Base-by-base conservation (phyloP, 1,140 invertebrate species). In the Macrosteles quadrilineatus region DNA sequence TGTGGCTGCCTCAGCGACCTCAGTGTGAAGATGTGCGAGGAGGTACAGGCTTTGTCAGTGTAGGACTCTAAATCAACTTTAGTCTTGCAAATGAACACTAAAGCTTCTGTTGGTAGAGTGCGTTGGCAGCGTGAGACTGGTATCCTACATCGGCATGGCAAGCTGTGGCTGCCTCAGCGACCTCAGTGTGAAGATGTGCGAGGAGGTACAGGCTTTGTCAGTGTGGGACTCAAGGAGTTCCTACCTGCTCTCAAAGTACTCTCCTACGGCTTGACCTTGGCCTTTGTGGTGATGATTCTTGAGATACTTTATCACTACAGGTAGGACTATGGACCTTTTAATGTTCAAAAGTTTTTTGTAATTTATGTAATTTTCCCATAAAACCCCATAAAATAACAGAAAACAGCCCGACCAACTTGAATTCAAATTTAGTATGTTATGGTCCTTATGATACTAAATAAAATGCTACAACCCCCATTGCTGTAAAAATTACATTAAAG, bases 151-250 rank as follows among this genome's bases (percentile, higher is more conserved):
- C 75, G 80, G 14, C 78, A 80, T 32, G 76, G 76, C 3, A 76
- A 73, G n/a, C 77, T 78, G 9, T 82, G 81, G 80, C 75, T 81
- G 53, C 77, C 78, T 4, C 75, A 79, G 57, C 80, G 79, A 45
- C 82, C 84, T 1, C 31, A 65, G 21, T 86, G 85, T 75, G 81
- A 80, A 23, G 32, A 27, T 14, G 23, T 17, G 1, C 75, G 78
- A 12, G 78, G 76, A 31, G 76, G 80, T 2, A 78, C 77, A 4
- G 81, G 80, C n/a, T 83, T 83, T 71, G 79, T 83, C 12, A 83
- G 80, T 53, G 83, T 84, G 31, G 80, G 81, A 2, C 67, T 84
- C n/a, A 77, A 77, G 25, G 84, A 84, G 70, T 80, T 81, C 68
- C 77, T 81, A 23, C 81, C 84, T n/a, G 81, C 83, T 14, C 73